Percentiles rank a stretch among this genome's conserved stretches.
Evolutionary conservation across 2,113 vertebrate genomes (phyloP).

Genomic region (Himantopus leucocephalus): DNA sequence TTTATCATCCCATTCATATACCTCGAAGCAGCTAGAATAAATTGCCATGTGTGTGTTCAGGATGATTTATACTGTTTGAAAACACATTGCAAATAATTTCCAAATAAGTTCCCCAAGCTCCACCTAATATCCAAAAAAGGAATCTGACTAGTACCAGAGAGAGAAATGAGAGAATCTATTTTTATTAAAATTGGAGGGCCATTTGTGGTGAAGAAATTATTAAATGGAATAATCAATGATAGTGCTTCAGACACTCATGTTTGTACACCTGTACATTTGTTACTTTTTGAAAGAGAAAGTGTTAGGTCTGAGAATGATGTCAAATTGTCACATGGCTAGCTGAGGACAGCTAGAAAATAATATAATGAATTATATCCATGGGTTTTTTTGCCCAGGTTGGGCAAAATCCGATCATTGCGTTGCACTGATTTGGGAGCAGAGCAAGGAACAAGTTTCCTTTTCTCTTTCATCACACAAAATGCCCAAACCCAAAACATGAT

Average conservation of each 20-base stretch:
- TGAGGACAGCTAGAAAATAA: not conserved
- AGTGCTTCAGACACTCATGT: not conserved
- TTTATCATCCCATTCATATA: not conserved
- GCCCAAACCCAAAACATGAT: rapidly evolving
- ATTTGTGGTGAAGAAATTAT: not conserved
- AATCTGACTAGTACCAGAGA: not conserved
- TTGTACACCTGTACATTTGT: not conserved
- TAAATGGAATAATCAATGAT: not conserved
- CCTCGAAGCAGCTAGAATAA: not conserved
- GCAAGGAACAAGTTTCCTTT: not conserved
- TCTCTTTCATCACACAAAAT: not conserved
- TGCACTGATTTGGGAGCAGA: not conserved
- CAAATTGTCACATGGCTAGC: not conserved
- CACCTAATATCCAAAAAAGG: not conserved
- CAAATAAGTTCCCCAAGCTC: not conserved
- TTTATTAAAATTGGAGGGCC: not conserved
- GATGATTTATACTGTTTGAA: not conserved
- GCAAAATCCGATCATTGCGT: not conserved
- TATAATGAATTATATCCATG: not conserved
- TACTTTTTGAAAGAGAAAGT: not conserved
- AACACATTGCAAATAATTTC: conserved; percentile 29
- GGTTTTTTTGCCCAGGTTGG: rapidly evolving
- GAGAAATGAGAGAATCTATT: not conserved
- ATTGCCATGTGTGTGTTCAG: not conserved
- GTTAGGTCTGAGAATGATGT: not conserved